Conservation (phyloP, 2,888 invertebrate species). For the Eumerus sabulonum region DNA sequence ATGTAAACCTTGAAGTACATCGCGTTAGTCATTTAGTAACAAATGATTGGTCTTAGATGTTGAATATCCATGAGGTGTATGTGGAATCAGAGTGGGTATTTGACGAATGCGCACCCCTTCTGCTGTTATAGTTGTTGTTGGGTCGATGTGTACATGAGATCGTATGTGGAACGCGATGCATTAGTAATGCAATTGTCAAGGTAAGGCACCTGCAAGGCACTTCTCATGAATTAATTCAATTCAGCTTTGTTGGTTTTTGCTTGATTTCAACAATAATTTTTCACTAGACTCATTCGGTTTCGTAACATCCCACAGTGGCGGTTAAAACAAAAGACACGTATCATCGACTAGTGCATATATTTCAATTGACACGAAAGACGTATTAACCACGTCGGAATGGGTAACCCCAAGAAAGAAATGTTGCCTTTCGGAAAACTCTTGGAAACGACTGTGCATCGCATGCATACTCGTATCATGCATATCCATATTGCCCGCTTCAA, state of each 20-base stretch:
- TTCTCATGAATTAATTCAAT: constrained; percentile 63
- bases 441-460: constrained; percentile 35
- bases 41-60: constrained; percentile 39
- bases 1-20: constrained; percentile 58
- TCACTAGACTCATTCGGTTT: constrained; percentile 60
- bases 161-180: constrained; percentile 37
- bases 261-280: constrained; percentile 45
- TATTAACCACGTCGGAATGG: no score
- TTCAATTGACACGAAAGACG: no score
- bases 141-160: background rate
- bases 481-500: constrained; percentile 19
- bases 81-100: constrained; percentile 44
- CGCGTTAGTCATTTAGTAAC: constrained; percentile 42
- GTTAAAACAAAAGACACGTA: background rate
- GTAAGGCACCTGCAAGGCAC: constrained; percentile 64
- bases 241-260: constrained; percentile 21
- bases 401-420: background rate
- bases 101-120: constrained; percentile 44
- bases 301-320: constrained; percentile 49
- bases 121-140: no score
- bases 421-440: constrained; percentile 20
- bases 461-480: constrained; percentile 23
- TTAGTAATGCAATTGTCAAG: constrained; percentile 67
- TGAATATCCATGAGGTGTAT: constrained; percentile 50
- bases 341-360: no score